These are phyloP conservation scores for Autographa gamma DNA, from an alignment of 2,888 invertebrate genomes.

Conservation along the genomic window DNA sequence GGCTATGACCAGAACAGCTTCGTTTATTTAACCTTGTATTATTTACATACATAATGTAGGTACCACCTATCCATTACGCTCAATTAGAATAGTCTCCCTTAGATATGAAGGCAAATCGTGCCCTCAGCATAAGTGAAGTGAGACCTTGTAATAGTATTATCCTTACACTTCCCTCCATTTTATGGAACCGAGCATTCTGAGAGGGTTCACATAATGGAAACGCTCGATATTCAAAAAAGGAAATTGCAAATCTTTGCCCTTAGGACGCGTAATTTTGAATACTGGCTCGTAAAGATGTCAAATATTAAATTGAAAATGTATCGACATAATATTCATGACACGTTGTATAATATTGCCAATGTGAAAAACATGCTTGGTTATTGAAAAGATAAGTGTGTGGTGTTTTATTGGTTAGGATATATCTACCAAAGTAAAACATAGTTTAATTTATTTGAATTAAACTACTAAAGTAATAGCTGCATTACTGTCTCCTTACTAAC, in stretches of 20 bases:
- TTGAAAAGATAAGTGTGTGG: background rate
- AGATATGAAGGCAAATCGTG: constrained; percentile 36
- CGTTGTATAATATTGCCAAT: background rate
- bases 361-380: background rate
- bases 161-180: constrained; percentile 68
- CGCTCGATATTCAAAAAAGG: constrained; percentile 64
- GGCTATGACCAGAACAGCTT: constrained; percentile 19
- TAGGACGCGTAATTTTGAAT: background rate
- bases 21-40: constrained; percentile 20
- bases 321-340: background rate
- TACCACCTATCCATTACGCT: constrained; percentile 14
- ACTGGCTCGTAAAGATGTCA: background rate
- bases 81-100: constrained; percentile 15
- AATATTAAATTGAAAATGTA: no score
- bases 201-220: constrained; percentile 66
- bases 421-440: no score
- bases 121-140: constrained; percentile 55
- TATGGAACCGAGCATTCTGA: constrained; percentile 57
- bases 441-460: no score
- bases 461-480: no score
- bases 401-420: no score
- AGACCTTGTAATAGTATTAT: constrained; percentile 65
- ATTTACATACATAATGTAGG: background rate
- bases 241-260: constrained; percentile 66
- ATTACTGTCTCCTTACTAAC: no score